A percentile compares a stretch with the other conserved stretches of the same genome.
These are phyloP conservation scores for Mechanitis messenoides DNA, from an alignment of 2,888 invertebrate genomes.

Conservation along the genomic window DNA sequence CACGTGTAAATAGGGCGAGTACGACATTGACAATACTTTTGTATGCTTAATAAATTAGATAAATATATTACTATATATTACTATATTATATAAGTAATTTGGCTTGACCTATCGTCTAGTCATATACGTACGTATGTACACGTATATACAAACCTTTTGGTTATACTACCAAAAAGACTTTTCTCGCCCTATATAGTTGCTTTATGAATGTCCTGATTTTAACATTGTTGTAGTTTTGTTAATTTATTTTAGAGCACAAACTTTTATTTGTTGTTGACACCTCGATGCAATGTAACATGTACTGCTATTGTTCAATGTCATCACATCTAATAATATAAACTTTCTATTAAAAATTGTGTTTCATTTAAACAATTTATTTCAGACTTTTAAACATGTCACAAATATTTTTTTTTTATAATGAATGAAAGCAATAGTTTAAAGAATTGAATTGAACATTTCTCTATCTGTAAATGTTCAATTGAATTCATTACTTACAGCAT, in stretches of 20 bases:
- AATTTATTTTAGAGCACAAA: conserved; percentile 74
- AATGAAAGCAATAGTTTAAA: background rate
- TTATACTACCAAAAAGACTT: conserved; percentile 39
- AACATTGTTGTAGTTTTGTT: conserved; percentile 72
- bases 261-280: conserved; percentile 74
- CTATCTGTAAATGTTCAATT: too few species aligned
- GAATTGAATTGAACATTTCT: too few species aligned
- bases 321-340: conserved; percentile 75
- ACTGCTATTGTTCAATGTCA: conserved; percentile 69
- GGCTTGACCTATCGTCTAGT: conserved; percentile 46
- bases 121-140: conserved; percentile 24
- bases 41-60: conserved; percentile 52
- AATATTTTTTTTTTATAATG: background rate
- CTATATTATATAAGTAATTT: too few species aligned
- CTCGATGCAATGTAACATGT: conserved; percentile 67
- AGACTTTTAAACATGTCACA: too few species aligned
- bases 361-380: conserved; percentile 36
- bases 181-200: conserved; percentile 68
- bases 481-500: too few species aligned
- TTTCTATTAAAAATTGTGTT: conserved; percentile 46
- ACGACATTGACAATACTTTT: conserved; percentile 70
- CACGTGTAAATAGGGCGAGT: conserved; percentile 69
- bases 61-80: conserved; percentile 7
- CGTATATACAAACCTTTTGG: background rate
- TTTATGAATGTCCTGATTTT: conserved; percentile 50